A percentile compares a stretch with the other conserved stretches of the same genome.
Evolutionary conservation across 1,140 invertebrate species (phyloP).

Genomic region (Dermatophagoides farinae): DNA sequence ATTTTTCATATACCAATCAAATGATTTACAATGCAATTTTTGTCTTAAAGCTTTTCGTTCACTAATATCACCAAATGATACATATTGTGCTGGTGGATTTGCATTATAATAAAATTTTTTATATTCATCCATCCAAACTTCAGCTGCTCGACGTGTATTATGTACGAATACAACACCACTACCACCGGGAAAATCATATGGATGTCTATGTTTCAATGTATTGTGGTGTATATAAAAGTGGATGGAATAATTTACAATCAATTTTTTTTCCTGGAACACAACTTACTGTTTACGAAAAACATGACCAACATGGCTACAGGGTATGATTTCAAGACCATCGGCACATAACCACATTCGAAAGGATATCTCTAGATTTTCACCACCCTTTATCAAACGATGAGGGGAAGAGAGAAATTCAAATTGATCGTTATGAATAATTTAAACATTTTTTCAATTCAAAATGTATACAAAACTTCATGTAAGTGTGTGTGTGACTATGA

Average conservation of each 20-base stretch:
- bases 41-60: slow-evolving; percentile 26
- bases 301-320: slow-evolving; percentile 33
- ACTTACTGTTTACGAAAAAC: slow-evolving; percentile 36
- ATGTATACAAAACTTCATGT: too few species aligned
- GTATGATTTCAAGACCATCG: slow-evolving; percentile 31
- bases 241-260: too few species aligned
- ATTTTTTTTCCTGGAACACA: not conserved
- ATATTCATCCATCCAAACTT: slow-evolving; percentile 26
- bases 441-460: too few species aligned
- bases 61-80: slow-evolving; percentile 25
- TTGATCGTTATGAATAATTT: too few species aligned
- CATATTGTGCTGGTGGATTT: slow-evolving; percentile 30
- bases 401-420: not conserved
- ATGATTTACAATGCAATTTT: slow-evolving; percentile 28
- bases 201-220: slow-evolving; percentile 12
- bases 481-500: too few species aligned
- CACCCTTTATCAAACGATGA: slow-evolving; percentile 11
- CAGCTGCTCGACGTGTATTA: slow-evolving; percentile 24
- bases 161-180: slow-evolving; percentile 37
- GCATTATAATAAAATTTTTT: slow-evolving; percentile 25
- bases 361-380: slow-evolving; percentile 23
- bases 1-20: slow-evolving; percentile 90
- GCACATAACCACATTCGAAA: slow-evolving; percentile 33
- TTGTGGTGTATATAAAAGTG: not conserved
- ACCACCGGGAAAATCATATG: slow-evolving; percentile 22